Conservation (phyloP, 1,140 invertebrate genomes). For the Chelonus insularis region DNA sequence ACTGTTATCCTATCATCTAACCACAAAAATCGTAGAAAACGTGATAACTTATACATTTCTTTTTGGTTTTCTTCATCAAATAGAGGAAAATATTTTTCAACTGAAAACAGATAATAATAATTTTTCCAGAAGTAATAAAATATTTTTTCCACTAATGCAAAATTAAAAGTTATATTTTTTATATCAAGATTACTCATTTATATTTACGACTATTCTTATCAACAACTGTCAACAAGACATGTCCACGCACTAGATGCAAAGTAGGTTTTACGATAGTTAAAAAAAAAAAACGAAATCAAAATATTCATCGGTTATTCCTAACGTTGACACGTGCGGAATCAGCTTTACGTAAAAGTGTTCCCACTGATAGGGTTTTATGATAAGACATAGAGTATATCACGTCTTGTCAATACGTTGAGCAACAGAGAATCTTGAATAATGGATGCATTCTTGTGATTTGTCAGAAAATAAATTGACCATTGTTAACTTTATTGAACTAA, state of each 20-base stretch:
- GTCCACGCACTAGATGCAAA: background rate
- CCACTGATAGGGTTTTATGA: constrained; percentile 38
- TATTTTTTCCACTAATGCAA: background rate
- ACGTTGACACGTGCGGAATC: constrained; percentile 7
- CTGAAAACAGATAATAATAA: background rate
- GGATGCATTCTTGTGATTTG: constrained; percentile 44
- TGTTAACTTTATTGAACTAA: background rate
- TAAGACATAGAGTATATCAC: constrained; percentile 35
- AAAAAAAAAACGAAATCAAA: constrained; percentile 9
- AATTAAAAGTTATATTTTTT: background rate
- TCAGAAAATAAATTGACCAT: constrained; percentile 27
- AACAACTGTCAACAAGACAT: background rate
- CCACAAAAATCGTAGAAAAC: no score
- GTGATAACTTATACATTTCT: no score
- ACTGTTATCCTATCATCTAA: no score
- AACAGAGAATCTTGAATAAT: constrained; percentile 44
- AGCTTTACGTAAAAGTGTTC: constrained; percentile 50
- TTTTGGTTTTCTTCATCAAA: no score
- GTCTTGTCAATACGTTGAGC: constrained; percentile 44
- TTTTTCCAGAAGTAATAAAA: background rate
- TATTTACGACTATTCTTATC: constrained; percentile 15
- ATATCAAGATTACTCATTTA: constrained; percentile 6
- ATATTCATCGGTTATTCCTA: constrained; percentile 7
- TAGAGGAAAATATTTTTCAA: no score
- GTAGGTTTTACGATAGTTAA: constrained; percentile 1